These are phyloP conservation scores for Oenanthe oenanthe DNA, from an alignment of 2,113 vertebrate genomes.

Conservation along the genomic window DNA sequence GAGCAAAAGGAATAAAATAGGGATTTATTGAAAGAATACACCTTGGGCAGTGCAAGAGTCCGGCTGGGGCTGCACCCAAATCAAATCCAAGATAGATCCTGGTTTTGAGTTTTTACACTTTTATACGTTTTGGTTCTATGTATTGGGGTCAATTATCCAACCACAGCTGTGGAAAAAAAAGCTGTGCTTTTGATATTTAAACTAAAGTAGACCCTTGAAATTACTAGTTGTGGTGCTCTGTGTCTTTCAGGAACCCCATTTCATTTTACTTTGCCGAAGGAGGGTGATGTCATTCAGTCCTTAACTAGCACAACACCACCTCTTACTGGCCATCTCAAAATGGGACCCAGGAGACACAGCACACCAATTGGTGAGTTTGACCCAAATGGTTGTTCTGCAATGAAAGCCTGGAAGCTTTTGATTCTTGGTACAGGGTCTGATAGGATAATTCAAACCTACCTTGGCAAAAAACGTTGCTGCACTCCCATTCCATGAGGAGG, in stretches of 20 bases:
- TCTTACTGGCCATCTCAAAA: constrained; percentile 86
- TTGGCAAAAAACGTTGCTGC: background rate
- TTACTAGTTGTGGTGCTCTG: background rate
- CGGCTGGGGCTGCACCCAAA: too few species aligned
- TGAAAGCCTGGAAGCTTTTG: background rate
- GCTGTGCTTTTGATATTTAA: background rate
- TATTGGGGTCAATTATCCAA: too few species aligned
- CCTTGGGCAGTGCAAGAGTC: too few species aligned
- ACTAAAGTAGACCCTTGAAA: background rate
- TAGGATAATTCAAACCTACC: background rate
- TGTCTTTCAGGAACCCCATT: constrained; percentile 82
- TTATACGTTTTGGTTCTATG: too few species aligned
- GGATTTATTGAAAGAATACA: too few species aligned
- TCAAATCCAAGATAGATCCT: too few species aligned
- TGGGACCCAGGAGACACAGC: constrained; percentile 92
- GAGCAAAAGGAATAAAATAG: too few species aligned
- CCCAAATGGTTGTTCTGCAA: background rate
- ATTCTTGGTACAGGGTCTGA: background rate
- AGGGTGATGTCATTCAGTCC: constrained; percentile 85
- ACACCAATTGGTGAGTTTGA: constrained; percentile 92
- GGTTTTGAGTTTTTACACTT: too few species aligned
- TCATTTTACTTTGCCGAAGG: constrained; percentile 90
- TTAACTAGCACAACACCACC: constrained; percentile 83
- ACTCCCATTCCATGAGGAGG: rapidly evolving
- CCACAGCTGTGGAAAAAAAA: too few species aligned